Evolutionary conservation across 2,797 vertebrate species (phyloP).

Genomic region (Ceryle rudis): DNA sequence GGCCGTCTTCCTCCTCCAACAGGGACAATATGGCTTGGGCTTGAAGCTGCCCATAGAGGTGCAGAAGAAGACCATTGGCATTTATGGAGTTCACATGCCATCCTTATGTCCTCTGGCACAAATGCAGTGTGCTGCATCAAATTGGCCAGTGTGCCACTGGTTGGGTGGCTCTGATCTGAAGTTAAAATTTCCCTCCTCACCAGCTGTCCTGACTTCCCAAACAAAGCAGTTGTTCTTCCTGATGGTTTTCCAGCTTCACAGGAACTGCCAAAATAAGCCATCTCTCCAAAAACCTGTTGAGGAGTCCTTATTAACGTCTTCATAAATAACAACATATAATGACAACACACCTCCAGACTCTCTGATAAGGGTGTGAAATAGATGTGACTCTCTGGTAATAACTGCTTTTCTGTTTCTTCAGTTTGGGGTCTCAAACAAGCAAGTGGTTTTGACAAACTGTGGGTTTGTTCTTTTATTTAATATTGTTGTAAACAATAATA

Average conservation of each 20-base stretch:
- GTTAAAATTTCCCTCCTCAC: background rate
- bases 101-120: background rate
- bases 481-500: background rate
- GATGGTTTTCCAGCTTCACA: background rate
- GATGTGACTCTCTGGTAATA: background rate
- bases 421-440: background rate
- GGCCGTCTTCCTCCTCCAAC: background rate
- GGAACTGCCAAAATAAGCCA: background rate
- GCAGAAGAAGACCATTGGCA: background rate
- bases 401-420: background rate
- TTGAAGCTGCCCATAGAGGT: background rate
- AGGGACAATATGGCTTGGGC: background rate
- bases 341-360: background rate
- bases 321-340: accelerated
- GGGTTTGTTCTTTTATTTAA: background rate
- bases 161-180: background rate
- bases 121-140: accelerated
- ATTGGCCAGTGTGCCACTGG: background rate
- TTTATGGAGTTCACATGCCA: background rate
- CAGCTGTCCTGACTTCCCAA: background rate
- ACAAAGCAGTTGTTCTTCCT: background rate
- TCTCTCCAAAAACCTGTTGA: background rate
- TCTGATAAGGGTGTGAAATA: background rate
- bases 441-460: background rate
- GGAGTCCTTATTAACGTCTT: background rate